These are phyloP conservation scores for Adelosebastes latens DNA, from an alignment of 2,797 vertebrate genomes.

Conservation along the genomic window DNA sequence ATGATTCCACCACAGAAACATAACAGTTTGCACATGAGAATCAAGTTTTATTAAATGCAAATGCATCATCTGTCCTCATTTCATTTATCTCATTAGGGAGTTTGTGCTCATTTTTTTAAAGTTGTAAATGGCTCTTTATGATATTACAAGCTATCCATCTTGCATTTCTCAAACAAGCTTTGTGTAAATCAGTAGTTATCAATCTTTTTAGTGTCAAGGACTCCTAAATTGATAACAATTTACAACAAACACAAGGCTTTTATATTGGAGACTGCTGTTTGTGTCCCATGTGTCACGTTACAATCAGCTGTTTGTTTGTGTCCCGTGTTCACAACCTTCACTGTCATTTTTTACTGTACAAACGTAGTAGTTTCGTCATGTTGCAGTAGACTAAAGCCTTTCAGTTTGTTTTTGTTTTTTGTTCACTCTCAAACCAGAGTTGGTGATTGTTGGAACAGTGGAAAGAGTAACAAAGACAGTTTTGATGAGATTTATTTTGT, in stretches of 20 bases:
- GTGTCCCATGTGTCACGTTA: no score
- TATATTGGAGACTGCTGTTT: no score
- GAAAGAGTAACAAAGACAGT: background rate
- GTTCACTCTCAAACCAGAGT: background rate
- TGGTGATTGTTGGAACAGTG: background rate
- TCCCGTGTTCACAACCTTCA: no score
- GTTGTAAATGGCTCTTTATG: background rate
- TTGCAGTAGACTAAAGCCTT: no score
- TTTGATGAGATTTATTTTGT: no score
- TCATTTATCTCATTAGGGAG: background rate
- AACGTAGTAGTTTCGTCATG: no score
- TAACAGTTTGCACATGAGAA: background rate
- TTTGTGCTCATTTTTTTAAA: background rate
- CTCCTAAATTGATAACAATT: background rate
- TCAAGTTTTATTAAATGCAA: background rate
- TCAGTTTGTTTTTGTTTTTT: no score
- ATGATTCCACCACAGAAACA: background rate
- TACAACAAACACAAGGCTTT: no score
- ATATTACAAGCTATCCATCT: background rate
- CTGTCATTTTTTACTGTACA: no score
- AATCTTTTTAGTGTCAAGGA: background rate
- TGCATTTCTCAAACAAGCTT: background rate
- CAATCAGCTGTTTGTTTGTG: no score
- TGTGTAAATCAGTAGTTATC: background rate
- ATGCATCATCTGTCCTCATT: background rate